phyloP scores from a whole-genome alignment of 1,140 invertebrate species.

The Stegodyphus mimosarum region DNA sequence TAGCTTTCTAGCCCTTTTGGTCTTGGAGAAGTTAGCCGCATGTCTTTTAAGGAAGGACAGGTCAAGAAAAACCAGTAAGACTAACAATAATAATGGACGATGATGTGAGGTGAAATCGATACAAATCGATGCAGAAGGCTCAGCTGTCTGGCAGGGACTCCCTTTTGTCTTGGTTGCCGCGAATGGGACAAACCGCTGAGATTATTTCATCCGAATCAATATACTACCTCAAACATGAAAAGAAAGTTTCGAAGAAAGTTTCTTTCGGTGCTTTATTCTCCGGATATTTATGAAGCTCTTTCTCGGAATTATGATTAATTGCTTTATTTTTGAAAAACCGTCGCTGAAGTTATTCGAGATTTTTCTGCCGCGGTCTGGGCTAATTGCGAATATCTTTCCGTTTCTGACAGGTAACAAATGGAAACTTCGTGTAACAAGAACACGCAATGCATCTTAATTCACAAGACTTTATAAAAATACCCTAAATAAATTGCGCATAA shows the following conservation, averaged over 20 bases:
- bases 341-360: no score
- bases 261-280: neutral
- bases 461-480: no score
- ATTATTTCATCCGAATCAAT: neutral
- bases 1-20: neutral
- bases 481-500: no score
- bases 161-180: neutral
- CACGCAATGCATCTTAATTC: no score
- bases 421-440: no score
- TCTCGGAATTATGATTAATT: neutral
- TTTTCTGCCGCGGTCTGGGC: no score
- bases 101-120: neutral
- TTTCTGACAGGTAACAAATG: no score
- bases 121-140: neutral
- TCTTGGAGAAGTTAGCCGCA: neutral
- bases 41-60: neutral
- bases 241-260: neutral
- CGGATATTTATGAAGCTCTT: no score
- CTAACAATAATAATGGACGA: neutral
- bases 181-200: neutral
- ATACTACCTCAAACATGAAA: neutral
- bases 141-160: neutral
- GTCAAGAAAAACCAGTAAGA: neutral
- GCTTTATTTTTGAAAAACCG: neutral
- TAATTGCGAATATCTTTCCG: no score